These are phyloP conservation scores for Ectemnius cavifrons DNA, from an alignment of 2,888 invertebrate genomes.

Conservation along the genomic window DNA sequence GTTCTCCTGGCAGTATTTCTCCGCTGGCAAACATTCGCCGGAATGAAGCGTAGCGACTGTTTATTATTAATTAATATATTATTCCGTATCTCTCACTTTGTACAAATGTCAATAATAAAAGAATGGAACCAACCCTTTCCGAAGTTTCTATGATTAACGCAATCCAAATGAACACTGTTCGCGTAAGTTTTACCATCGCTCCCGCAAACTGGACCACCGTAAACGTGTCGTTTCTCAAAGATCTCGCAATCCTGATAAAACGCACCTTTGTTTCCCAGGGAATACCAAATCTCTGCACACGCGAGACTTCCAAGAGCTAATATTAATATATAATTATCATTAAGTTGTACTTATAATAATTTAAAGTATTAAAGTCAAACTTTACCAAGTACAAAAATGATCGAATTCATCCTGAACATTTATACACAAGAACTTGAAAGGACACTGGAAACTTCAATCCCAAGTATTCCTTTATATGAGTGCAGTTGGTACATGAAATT, in stretches of 20 bases:
- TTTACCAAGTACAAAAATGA: conserved; percentile 2
- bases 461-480: no score
- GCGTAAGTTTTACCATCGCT: conserved; percentile 32
- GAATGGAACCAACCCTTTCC: conserved; percentile 20
- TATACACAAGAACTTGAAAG: no score
- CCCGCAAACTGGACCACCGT: conserved; percentile 37
- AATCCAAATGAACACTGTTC: conserved; percentile 42
- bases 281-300: background rate
- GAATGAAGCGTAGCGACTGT: conserved; percentile 22
- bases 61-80: background rate
- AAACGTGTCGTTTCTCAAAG: conserved; percentile 29
- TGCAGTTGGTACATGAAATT: no score
- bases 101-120: background rate
- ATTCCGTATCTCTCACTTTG: no score
- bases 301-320: conserved; percentile 4
- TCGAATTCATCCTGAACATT: no score
- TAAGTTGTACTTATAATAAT: no score
- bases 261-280: conserved; percentile 5
- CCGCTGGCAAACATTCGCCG: conserved; percentile 25
- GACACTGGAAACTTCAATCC: no score
- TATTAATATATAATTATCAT: no score
- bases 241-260: conserved; percentile 36
- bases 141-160: conserved; percentile 29
- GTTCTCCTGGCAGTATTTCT: conserved; percentile 49
- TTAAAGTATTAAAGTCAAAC: background rate